Percentiles rank a stretch among this genome's conserved stretches.
phyloP scores from a whole-genome alignment of 1,140 invertebrate genomes.

The Orussus abietinus region DNA sequence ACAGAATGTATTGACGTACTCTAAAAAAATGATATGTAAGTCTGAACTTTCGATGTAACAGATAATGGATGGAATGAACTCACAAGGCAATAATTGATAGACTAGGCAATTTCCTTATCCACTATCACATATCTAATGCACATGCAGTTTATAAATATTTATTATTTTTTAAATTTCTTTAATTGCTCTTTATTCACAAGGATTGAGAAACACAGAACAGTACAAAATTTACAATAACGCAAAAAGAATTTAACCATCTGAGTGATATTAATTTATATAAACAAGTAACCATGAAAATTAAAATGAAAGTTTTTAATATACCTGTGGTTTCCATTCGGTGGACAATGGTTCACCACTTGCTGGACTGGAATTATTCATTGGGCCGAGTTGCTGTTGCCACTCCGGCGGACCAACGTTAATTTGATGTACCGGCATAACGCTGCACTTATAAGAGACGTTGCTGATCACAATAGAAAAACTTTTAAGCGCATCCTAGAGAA shows the following conservation, averaged over 20 bases:
- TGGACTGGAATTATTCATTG: conserved; percentile 37
- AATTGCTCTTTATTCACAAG: background rate
- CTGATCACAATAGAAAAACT: no score
- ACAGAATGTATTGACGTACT: no score
- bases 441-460: conserved; percentile 30
- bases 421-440: conserved; percentile 45
- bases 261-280: conserved; percentile 1
- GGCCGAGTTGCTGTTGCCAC: conserved; percentile 37
- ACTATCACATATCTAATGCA: no score
- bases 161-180: conserved; percentile 17
- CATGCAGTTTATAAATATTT: no score
- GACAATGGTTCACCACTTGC: conserved; percentile 28
- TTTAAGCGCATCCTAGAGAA: no score
- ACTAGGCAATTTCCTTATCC: no score
- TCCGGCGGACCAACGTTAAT: conserved; percentile 46
- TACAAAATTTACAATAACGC: background rate
- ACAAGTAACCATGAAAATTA: conserved; percentile 4
- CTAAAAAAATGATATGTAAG: no score
- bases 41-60: no score
- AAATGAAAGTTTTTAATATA: conserved; percentile 21
- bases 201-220: background rate
- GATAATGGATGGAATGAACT: no score
- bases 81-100: no score
- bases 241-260: conserved; percentile 3
- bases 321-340: conserved; percentile 43